Evolutionary conservation across 2,113 vertebrate species (phyloP), one percentile per base, ranked within the genome.

Genomic region (Ptychochromis oligacanthus): DNA sequence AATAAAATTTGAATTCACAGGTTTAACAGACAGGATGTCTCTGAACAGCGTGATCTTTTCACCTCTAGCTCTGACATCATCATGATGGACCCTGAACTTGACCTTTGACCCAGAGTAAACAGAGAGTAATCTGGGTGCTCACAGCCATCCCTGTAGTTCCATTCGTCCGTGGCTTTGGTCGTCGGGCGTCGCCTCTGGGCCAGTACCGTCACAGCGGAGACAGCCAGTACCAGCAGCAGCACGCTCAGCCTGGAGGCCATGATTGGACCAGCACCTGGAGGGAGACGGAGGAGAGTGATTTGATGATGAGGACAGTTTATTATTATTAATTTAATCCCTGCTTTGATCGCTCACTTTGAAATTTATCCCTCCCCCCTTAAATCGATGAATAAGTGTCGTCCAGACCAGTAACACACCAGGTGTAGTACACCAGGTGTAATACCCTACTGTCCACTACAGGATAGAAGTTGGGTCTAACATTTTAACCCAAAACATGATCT

Each of bases 61-160:
- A 83, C 84, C 82, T 87, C 85, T 59, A 26, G 60, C 80, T 60
- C 9, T 82, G 87, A 81, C 79, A 75, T 85, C 77, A 75, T 28
- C 52, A 86, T 46, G 34, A 58, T 40, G 70, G 61, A 57, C 65
- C 67, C 81, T 83, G 80, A 75, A 70, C 80, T 79, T 79, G 82
- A 89, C 77, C 86, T 24, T 52, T 86, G 81, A 84, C 82, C 87
- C 77, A 38, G 43, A 77, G 18, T 59, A 90, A 90, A 91, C 49
- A 84, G 31, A 91, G 64, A 90, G 55, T 84, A 84, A 87, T 82
- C 61, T 70, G 80, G 75, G 60, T 80, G 74, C 94, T 96, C 88
- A 96, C 95, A 95, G 89, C 96, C 95, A 36, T 95, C 96, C 64
- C 92, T 93, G 89, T 94, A 96, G 93, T 95, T 95, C 96, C 96